These are phyloP conservation scores for Parambassis ranga DNA, from an alignment of 2,797 vertebrate species.

Conservation along the genomic window DNA sequence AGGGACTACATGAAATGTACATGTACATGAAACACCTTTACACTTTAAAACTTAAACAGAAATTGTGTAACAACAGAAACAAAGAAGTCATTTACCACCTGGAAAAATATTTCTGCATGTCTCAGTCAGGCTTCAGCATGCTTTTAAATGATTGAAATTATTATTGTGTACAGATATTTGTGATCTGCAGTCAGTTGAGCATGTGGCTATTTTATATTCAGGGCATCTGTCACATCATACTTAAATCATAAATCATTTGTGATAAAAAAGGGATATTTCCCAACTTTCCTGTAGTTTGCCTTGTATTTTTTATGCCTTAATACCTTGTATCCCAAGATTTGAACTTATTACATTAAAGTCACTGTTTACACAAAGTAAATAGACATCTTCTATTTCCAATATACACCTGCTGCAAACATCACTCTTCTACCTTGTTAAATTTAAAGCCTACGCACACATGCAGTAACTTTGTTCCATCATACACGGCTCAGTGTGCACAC, in stretches of 20 bases:
- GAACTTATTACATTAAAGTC: background rate
- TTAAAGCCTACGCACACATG: background rate
- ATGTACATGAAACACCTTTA: slow-evolving; percentile 11
- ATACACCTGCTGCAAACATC: slow-evolving; percentile 10
- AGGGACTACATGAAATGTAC: slow-evolving; percentile 33
- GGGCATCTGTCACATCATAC: background rate
- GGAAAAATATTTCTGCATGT: slow-evolving; percentile 17
- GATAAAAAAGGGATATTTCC: background rate
- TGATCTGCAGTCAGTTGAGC: slow-evolving; percentile 5
- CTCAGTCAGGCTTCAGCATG: background rate
- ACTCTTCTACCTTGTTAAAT: slow-evolving; percentile 15
- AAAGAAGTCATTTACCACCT: slow-evolving; percentile 7
- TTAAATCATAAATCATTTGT: background rate
- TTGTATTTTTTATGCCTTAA: background rate
- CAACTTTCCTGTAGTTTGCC: background rate
- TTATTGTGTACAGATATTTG: slow-evolving; percentile 7
- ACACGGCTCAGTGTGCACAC: slow-evolving; percentile 24
- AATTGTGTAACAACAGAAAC: slow-evolving; percentile 1
- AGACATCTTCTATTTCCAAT: background rate
- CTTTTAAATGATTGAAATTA: slow-evolving; percentile 18
- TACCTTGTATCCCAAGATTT: background rate
- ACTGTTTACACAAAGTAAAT: background rate
- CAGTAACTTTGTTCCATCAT: slow-evolving; percentile 1
- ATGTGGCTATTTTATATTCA: background rate
- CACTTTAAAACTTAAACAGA: background rate